phyloP scores from a whole-genome alignment of 2,888 invertebrate species.

The Trissolcus japonicus region DNA sequence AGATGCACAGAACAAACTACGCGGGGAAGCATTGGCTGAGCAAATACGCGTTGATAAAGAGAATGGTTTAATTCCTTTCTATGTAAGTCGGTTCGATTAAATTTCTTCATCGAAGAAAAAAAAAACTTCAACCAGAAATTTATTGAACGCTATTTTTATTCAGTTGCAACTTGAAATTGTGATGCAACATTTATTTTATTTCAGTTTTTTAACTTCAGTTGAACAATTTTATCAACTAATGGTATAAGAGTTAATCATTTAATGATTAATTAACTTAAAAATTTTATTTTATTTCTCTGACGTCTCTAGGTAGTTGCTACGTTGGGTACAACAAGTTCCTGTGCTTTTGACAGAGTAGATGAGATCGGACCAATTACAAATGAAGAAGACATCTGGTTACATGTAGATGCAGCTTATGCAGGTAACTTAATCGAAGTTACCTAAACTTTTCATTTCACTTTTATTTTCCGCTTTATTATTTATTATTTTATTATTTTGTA shows the following conservation, averaged over 20 bases:
- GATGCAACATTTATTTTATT: too few relatives aligned
- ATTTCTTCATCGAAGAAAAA: background rate
- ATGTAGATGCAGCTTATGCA: conserved; percentile 98
- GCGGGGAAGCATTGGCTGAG: conserved; percentile 85
- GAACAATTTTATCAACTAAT: too few relatives aligned
- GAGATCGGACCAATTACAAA: conserved; percentile 95
- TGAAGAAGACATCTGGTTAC: conserved; percentile 89
- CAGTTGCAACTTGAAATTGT: too few relatives aligned
- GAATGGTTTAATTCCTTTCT: conserved; percentile 96
- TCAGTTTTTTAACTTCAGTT: too few relatives aligned
- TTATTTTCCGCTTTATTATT: background rate
- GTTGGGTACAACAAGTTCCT: conserved; percentile 96
- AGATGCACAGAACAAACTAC: conserved; percentile 84
- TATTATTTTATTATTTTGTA: background rate
- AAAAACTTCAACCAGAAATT: too few relatives aligned
- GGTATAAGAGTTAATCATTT: too few relatives aligned
- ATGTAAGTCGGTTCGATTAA: conserved; percentile 81
- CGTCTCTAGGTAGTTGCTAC: conserved; percentile 83
- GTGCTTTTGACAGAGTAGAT: conserved; percentile 92
- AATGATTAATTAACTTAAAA: too few relatives aligned
- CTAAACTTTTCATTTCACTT: background rate
- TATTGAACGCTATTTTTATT: too few relatives aligned
- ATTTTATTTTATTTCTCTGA: too few relatives aligned
- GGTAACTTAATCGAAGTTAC: conserved; percentile 76
- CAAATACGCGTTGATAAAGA: conserved; percentile 91